Evolutionary conservation across 53 echinoderm and acorn worm genomes (phyloP), one percentile per base, ranked within the genome.

Genomic region (Temnopleurus reevesii): DNA sequence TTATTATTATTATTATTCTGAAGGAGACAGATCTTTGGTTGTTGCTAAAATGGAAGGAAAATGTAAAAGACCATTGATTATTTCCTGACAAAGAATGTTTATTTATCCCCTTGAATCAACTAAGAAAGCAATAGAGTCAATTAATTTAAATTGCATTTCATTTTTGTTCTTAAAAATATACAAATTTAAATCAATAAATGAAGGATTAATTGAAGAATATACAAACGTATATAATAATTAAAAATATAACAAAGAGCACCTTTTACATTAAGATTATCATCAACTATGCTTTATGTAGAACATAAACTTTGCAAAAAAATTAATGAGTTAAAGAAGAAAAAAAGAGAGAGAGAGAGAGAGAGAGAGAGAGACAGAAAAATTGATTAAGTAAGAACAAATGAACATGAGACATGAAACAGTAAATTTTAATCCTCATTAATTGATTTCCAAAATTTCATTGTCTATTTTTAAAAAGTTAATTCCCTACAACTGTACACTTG

Each of bases 1-100:
- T n/a, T n/a, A n/a, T n/a, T n/a, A n/a, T n/a, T n/a, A n/a, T n/a
- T n/a, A n/a, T n/a, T n/a, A n/a, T 49, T 21, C 17, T 51, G 51
- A n/a, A 71, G 53, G 4, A 87, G 71, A 53, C 65, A 87, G 8
- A 87, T 49, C 71, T 87, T 87, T 87, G 88, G 88, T 51, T 87
- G 88, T 87, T 66, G 88, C 88, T 87, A 18, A 23, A n/a, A n/a
- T n/a, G n/a, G n/a, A n/a, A n/a, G n/a, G 60, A 51, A 51, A 51
- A 51, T 8, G 53, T 51, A 15, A 51, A 15, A 51, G 53, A 10
- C 15, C 15, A 10, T 51, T 51, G 53, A 10, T 51, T 51, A 10
- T 51, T 51, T 51, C 15, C 15, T 8, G 53, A 51, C 53, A 51
- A 51, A 51, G 53, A 10, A 51, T 51, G 15, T n/a, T n/a, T n/a